Base-by-base conservation (phyloP, 2,113 vertebrate genomes). In the Colius striatus region DNA sequence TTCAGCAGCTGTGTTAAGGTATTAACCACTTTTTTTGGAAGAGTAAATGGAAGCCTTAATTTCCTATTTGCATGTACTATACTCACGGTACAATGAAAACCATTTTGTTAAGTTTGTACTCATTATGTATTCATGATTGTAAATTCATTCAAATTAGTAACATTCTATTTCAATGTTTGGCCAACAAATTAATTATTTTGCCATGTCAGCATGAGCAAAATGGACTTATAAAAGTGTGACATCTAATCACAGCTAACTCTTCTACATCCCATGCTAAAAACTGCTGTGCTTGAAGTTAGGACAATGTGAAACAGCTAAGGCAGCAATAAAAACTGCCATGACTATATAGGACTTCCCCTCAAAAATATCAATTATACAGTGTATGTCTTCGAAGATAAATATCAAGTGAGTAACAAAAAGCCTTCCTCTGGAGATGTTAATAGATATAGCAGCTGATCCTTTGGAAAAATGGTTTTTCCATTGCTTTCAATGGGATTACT, bases 1-100 rank as follows among this genome's bases (percentile, higher is more conserved):
- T 41, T 41, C 38, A 90, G 74, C 60, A 94, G 66, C 73, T 87
- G 54, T 62, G 61, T 89, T 79, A 78, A 84, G 47, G 34, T 11
- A 71, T 53, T 68, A 89, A 63, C 38, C 36, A 47, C 53, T 48
- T 61, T 60, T 60, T 94, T 92, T 80, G 70, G 16, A 88, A 50
- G n/a, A 19, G 29, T 26, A 83, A 90, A 73, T 43, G 38, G 38
- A 86, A 95, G 36, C 29, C 27, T 58, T 87, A n/a, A 89, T 82
- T 48, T 81, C 51, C 22, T 87, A 27, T n/a, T 45, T 75, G 27
- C 4, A 27, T 47, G 34, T 34, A 70, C 19, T 26, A 67, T 9
- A 74, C 20, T 36, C 6, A 18, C 3, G 20, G 41, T 14, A 38
- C 41, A 89, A 76, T 47, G 50, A 79, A 89, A 92, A 78, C 9